Base-by-base conservation (phyloP, 64 coral and sea anemone genomes). In the Trachythela sp. region DNA sequence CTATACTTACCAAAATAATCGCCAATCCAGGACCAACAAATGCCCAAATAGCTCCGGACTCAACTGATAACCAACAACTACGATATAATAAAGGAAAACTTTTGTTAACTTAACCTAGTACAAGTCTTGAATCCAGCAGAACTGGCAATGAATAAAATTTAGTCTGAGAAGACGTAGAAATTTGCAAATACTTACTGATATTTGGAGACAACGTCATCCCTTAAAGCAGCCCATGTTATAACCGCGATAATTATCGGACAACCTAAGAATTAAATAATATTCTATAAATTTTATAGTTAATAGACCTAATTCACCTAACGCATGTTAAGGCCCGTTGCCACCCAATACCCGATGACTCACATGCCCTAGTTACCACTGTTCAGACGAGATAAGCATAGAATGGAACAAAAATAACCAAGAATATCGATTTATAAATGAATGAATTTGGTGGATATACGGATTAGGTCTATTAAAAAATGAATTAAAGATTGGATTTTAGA, bases 21-120 rank as follows among this genome's bases (percentile, higher is more conserved):
- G 43, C 35, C 4, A 90, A 35, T 18, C 91, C 94, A n/a, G 94
- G 94, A 87, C 91, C 94, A 77, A 80, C 59, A 58, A 95, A 95
- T 32, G 88, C 91, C 91, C 91, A 95, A 72, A 95, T 95, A 8
- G 94, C 60, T 29, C 89, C 91, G 43, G 56, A 88, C 9, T 48
- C 51, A 0, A 89, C 39, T 50, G 94, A 95, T 54, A 95, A 84
- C 94, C 94, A 95, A 48, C 94, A 95, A 15, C 94, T 95, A 77
- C 20, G 8, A 85, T 7, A 59, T 37, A 51, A 85, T 13, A 84
- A 35, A 72, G 13, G 7, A 70, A 70, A 68, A n/a, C 20, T n/a
- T n/a, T n/a, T n/a, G n/a, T n/a, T n/a, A n/a, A n/a, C n/a, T n/a
- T n/a, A n/a, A n/a, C n/a, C n/a, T n/a, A 45, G 42, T 45, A 45